A percentile compares a stretch with the other conserved stretches of the same genome.
These are phyloP conservation scores for Ormyrus thymus DNA, from an alignment of 2,888 invertebrate species.

Conservation along the genomic window DNA sequence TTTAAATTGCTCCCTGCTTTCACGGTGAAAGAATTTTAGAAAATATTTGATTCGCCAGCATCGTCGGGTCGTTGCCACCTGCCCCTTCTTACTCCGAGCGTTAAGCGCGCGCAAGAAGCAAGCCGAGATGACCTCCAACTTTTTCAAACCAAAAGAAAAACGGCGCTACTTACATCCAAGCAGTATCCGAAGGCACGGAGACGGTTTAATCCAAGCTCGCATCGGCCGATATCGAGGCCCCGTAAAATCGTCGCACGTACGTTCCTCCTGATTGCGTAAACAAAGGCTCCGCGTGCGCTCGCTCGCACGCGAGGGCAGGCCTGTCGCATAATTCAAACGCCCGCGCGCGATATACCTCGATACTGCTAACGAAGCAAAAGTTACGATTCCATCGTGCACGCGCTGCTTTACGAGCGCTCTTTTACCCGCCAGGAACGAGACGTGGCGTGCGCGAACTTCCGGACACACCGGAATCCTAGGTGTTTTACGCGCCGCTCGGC, in stretches of 20 bases:
- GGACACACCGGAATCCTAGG: constrained; percentile 32
- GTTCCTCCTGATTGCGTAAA: constrained; percentile 36
- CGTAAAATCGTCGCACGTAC: constrained; percentile 14
- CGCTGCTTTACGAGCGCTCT: constrained; percentile 39
- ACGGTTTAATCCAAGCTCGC: not conserved
- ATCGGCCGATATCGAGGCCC: not conserved
- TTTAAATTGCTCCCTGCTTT: too few relatives aligned
- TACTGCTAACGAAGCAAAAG: constrained; percentile 53
- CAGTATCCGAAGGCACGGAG: not conserved
- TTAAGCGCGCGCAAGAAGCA: too few relatives aligned
- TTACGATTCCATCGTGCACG: constrained; percentile 20
- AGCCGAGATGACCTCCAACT: too few relatives aligned
- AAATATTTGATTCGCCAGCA: too few relatives aligned
- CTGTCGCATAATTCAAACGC: constrained; percentile 41
- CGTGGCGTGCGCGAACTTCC: constrained; percentile 30
- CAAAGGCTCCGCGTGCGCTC: constrained; percentile 7
- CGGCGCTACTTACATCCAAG: not conserved
- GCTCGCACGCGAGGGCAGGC: constrained; percentile 16
- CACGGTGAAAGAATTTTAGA: too few relatives aligned
- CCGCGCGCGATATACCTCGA: constrained; percentile 30
- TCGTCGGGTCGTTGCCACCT: too few relatives aligned
- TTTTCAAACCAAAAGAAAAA: not conserved
- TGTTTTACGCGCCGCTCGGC: constrained; percentile 21
- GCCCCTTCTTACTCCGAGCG: too few relatives aligned
- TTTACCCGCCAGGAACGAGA: constrained; percentile 39